These are phyloP conservation scores for Mythimna albipuncta DNA, from an alignment of 2,888 invertebrate genomes.

Conservation along the genomic window DNA sequence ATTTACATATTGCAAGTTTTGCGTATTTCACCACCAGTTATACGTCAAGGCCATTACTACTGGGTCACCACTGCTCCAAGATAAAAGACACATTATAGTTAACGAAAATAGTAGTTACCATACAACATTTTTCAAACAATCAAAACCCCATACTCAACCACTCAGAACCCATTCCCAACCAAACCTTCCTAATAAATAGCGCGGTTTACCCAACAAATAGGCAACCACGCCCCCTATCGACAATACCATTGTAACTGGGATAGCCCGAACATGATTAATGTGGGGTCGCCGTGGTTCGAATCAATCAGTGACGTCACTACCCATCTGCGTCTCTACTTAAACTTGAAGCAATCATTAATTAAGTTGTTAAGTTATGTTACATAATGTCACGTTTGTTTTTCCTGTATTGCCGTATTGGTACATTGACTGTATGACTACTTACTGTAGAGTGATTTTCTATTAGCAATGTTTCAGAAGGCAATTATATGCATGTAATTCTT, in stretches of 20 bases:
- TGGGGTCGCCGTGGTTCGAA: slow-evolving; percentile 69
- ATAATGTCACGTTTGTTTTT: neutral
- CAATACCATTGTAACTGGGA: slow-evolving; percentile 64
- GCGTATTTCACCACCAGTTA: no score
- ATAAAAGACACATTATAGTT: no score
- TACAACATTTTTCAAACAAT: neutral
- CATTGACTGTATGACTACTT: no score
- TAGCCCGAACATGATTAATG: slow-evolving; percentile 77
- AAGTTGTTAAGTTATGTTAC: slow-evolving; percentile 30
- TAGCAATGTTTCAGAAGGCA: no score
- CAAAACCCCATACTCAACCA: neutral
- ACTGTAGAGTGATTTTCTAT: no score
- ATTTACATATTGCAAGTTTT: neutral
- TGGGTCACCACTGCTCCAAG: no score
- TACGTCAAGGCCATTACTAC: no score
- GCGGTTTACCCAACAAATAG: slow-evolving; percentile 53
- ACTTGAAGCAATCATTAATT: slow-evolving; percentile 59
- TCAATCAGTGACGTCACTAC: slow-evolving; percentile 79
- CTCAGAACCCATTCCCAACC: slow-evolving; percentile 9
- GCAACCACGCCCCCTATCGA: slow-evolving; percentile 48
- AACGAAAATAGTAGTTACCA: no score
- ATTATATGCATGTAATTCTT: no score
- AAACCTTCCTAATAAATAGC: slow-evolving; percentile 40
- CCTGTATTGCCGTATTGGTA: neutral
- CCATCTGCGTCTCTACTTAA: slow-evolving; percentile 70